A percentile compares a stretch with the other conserved stretches of the same genome.
Conservation (phyloP, 1,140 invertebrate genomes). For the Drosophila santomea region DNA sequence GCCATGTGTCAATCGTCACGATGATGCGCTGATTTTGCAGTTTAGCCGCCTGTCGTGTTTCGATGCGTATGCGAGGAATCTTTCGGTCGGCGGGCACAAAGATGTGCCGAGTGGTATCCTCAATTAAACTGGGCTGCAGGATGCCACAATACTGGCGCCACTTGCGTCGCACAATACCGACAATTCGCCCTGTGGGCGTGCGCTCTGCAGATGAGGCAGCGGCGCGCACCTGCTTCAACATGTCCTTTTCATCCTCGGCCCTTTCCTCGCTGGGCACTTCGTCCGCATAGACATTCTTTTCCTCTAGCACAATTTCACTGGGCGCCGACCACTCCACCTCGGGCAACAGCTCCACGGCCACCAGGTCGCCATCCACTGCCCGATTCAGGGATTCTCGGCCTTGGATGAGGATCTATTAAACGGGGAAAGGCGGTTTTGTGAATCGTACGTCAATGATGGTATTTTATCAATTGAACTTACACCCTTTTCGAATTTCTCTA, state of each 20-base stretch:
- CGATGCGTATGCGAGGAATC: slow-evolving; percentile 96
- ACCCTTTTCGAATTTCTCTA: slow-evolving; percentile 91
- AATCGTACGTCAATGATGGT: background rate
- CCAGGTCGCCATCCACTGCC: slow-evolving; percentile 97
- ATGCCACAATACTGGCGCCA: slow-evolving; percentile 99
- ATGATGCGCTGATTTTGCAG: slow-evolving; percentile 94
- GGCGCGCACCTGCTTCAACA: slow-evolving; percentile 66
- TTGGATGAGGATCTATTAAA: slow-evolving; percentile 93
- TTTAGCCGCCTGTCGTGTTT: slow-evolving; percentile 94
- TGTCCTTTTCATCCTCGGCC: slow-evolving; percentile 62
- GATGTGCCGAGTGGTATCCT: slow-evolving; percentile 90
- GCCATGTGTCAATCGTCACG: slow-evolving; percentile 97
- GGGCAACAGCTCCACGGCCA: slow-evolving; percentile 96
- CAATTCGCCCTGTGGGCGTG: slow-evolving; percentile 93
- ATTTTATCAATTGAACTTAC: slow-evolving; percentile 85
- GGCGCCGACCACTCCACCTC: slow-evolving; percentile 95
- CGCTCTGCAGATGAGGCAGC: slow-evolving; percentile 85
- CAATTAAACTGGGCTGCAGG: slow-evolving; percentile 91
- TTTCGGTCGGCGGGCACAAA: slow-evolving; percentile 96
- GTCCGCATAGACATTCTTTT: slow-evolving; percentile 90
- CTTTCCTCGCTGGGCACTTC: slow-evolving; percentile 88
- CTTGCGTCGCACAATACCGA: slow-evolving; percentile 97
- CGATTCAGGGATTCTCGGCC: slow-evolving; percentile 95
- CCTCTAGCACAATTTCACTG: slow-evolving; percentile 93
- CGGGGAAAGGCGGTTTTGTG: background rate